Conservation (phyloP, 92 coral and sea anemone genomes). For the Epizoanthus fatuus region DNA sequence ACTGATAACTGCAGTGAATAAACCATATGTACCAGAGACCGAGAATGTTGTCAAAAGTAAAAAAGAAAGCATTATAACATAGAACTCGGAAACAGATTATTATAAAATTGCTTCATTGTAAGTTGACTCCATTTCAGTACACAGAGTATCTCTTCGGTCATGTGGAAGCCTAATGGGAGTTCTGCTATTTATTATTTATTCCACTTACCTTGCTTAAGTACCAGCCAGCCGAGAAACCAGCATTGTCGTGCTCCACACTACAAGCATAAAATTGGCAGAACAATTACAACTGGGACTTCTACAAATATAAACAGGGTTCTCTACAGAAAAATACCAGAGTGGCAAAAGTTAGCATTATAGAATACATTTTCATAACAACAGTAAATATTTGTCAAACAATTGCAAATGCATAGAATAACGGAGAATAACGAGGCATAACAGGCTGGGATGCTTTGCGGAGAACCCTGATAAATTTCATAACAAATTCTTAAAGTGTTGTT, state of each 20-base stretch:
- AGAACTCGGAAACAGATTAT: no score
- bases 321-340: neutral
- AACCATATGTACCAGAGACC: no score
- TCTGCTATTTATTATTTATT: neutral
- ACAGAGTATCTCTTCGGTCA: no score
- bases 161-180: no score
- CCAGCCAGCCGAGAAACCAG: conserved; percentile 99
- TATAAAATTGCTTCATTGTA: no score
- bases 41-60: no score
- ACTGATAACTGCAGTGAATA: no score
- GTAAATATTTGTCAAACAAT: neutral
- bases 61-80: no score
- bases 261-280: neutral
- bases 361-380: neutral
- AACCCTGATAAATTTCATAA: neutral
- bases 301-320: neutral
- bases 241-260: conserved; percentile 96
- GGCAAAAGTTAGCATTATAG: neutral
- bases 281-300: no score
- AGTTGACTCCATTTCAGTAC: no score
- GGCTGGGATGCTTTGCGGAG: no score
- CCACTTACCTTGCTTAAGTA: conserved; percentile 83
- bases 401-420: neutral
- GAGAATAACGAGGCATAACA: neutral
- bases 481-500: no score